These are phyloP conservation scores for Synergus japonicus DNA, from an alignment of 2,888 invertebrate species.

Conservation along the genomic window DNA sequence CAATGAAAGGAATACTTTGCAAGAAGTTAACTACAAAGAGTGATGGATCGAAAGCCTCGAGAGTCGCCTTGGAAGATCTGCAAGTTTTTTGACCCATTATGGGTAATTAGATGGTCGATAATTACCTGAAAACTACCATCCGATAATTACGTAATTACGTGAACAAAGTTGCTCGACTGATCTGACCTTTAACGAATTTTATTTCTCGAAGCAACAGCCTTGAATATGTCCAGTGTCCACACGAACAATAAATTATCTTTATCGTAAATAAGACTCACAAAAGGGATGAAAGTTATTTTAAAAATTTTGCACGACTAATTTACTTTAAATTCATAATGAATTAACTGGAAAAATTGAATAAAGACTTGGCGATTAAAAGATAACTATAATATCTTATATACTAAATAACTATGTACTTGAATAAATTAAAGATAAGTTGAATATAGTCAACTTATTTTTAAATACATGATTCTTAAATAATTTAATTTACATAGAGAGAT, in stretches of 20 bases:
- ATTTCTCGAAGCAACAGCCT: background rate
- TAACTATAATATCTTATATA: too few relatives aligned
- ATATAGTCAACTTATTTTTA: too few relatives aligned
- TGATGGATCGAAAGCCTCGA: background rate
- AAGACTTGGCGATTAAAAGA: background rate
- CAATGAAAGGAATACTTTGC: background rate
- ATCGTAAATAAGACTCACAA: background rate
- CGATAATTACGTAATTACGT: slow-evolving; percentile 29
- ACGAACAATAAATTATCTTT: background rate
- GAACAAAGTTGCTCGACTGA: background rate
- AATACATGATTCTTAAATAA: too few relatives aligned
- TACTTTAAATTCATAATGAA: background rate
- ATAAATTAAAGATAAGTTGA: too few relatives aligned
- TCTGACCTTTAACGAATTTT: background rate
- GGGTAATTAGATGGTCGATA: slow-evolving; percentile 17
- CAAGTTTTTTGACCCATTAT: background rate
- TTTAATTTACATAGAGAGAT: too few relatives aligned
- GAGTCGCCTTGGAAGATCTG: background rate
- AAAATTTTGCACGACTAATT: background rate
- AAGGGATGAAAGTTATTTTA: background rate
- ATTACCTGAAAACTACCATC: slow-evolving; percentile 24
- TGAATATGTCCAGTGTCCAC: background rate
- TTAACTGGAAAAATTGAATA: background rate
- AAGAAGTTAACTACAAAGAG: background rate
- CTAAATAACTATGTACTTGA: too few relatives aligned